Base-by-base conservation (phyloP, 2,797 vertebrate species). In the Pogonophryne albipinna region DNA sequence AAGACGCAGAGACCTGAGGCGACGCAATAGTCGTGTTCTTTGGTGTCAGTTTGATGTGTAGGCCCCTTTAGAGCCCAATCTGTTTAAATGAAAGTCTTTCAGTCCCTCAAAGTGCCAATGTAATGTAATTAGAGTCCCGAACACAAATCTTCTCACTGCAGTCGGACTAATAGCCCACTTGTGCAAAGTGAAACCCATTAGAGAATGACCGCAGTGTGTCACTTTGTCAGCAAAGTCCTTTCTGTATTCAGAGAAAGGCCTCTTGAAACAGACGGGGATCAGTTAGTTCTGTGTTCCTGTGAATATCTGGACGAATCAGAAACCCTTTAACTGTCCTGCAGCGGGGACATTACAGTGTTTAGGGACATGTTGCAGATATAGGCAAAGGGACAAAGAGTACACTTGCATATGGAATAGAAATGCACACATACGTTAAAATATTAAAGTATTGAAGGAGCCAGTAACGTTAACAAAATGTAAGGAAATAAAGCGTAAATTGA, bases 141-240 rank as follows among this genome's bases (percentile, higher is more conserved):
- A 67, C n/a, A 53, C 8, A 61, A 49, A 44, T 76, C 27, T 41
- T 69, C 51, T 68, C 42, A 7, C 34, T 34, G 51, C n/a, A 17
- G 42, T 62, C 55, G 12, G 12, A 10, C 31, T 55, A 57, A 51
- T 57, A n/a, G 55, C 45, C 44, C n/a, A 69, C 73, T 69, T 56
- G 3, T 56, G 10, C 44, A 56, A 57, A 69, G 55, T 45, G 20
- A 38, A 57, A 76, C 17, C 17, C 34, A 44, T 14, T 44, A 31
- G 31, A 42, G 34, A 50, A 41, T 46, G 10, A 41, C 34, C 41
- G 7, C 17, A 45, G 8, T 59, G 20, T 60, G 20, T 4, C 38
- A 15, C 14, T 38, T 9, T 52, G 19, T 38, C 34, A 38, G 34
- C 8, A 6, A 38, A 38, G 34, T 38, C 34, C 34, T 38, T 38